A percentile compares a stretch with the other conserved stretches of the same genome.
phyloP scores from a whole-genome alignment of 1,140 invertebrate genomes.

The Coenobita brevimanus region DNA sequence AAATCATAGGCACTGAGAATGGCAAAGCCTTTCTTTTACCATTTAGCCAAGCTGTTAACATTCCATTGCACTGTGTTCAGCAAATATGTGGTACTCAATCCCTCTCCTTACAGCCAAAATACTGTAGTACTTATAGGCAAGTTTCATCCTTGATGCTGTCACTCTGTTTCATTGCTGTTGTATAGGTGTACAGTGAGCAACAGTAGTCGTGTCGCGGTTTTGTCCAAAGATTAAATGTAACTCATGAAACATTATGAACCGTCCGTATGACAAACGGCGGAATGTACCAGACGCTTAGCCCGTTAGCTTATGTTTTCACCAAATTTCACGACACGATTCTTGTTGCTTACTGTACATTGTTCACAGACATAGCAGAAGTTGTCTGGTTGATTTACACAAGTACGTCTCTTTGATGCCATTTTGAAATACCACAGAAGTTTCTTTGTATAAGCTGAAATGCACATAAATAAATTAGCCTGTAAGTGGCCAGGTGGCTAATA shows the following conservation, averaged over 20 bases:
- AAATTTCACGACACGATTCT: too few species aligned
- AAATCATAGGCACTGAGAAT: slow-evolving; percentile 9
- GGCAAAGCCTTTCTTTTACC: not conserved
- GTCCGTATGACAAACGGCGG: too few species aligned
- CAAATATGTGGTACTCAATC: slow-evolving; percentile 6
- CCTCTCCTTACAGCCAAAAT: not conserved
- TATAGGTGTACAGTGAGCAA: not conserved
- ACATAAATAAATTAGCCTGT: not conserved
- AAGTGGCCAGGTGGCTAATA: not conserved
- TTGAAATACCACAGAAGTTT: slow-evolving; percentile 5
- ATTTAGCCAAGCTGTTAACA: not conserved
- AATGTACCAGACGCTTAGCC: too few species aligned
- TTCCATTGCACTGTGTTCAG: not conserved
- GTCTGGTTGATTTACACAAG: slow-evolving; percentile 27
- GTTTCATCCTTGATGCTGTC: slow-evolving; percentile 1
- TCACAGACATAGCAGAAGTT: not conserved
- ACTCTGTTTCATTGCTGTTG: not conserved
- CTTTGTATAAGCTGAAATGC: not conserved
- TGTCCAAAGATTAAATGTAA: too few species aligned
- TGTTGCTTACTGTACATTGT: too few species aligned
- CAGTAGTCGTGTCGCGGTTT: too few species aligned
- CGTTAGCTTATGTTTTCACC: too few species aligned
- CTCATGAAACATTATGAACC: too few species aligned
- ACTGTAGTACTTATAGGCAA: slow-evolving; percentile 14
- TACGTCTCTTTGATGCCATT: slow-evolving; percentile 38